Evolutionary conservation across 2,113 vertebrate species (phyloP).

Genomic region (Collichthys lucidus): DNA sequence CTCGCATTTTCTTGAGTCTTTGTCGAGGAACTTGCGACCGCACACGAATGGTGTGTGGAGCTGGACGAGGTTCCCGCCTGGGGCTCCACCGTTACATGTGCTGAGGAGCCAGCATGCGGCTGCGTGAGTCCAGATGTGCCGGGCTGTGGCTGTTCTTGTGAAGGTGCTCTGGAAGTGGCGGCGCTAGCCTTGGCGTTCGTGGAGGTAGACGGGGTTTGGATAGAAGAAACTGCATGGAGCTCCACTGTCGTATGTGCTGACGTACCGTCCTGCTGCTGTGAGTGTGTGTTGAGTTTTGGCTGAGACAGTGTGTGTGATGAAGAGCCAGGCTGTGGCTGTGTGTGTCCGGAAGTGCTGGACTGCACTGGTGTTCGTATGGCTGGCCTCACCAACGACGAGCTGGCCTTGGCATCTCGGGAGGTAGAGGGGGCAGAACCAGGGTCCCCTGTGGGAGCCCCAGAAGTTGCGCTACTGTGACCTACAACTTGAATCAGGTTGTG

Average conservation of each 20-base stretch:
- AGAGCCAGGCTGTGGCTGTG: slow-evolving; percentile 41
- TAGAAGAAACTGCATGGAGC: slow-evolving; percentile 36
- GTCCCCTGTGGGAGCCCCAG: slow-evolving; percentile 2
- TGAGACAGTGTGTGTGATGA: slow-evolving; percentile 48
- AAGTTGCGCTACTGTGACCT: slow-evolving; percentile 39
- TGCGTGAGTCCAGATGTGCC: slow-evolving; percentile 59
- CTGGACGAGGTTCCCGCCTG: slow-evolving; percentile 32
- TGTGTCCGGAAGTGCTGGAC: slow-evolving; percentile 29
- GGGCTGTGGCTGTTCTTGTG: slow-evolving; percentile 41
- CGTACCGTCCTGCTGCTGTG: slow-evolving; percentile 33
- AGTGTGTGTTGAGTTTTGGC: slow-evolving; percentile 40
- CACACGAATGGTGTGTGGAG: slow-evolving; percentile 17
- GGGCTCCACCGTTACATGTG: background rate
- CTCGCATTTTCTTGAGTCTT: slow-evolving; percentile 41
- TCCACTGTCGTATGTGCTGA: slow-evolving; percentile 40
- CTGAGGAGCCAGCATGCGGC: slow-evolving; percentile 38
- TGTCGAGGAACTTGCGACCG: slow-evolving; percentile 24
- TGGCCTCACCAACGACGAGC: slow-evolving; percentile 25
- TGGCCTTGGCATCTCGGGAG: slow-evolving; percentile 67
- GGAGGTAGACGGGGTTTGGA: slow-evolving; percentile 71
- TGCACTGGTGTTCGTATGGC: slow-evolving; percentile 39
- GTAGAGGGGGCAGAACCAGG: slow-evolving; percentile 60
- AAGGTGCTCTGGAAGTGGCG: slow-evolving; percentile 15
- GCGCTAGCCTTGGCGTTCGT: slow-evolving; percentile 36
- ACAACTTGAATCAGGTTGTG: slow-evolving; percentile 36